phyloP scores from a whole-genome alignment of 2,113 vertebrate species.

The Syrrhaptes paradoxus region DNA sequence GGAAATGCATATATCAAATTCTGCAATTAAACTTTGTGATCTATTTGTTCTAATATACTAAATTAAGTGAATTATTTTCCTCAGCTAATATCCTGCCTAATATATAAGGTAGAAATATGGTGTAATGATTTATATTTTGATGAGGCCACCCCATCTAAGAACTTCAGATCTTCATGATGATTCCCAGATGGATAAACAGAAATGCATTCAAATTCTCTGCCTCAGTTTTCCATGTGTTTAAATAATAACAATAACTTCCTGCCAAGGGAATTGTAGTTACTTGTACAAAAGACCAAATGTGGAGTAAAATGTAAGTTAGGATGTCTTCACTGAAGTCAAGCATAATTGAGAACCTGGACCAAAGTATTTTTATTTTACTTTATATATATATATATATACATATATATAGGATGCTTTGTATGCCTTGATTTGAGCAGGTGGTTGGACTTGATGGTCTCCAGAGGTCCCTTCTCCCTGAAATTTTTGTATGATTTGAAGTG shows the following conservation, averaged over 20 bases:
- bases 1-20: slow-evolving; percentile 34
- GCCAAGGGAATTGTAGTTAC: neutral
- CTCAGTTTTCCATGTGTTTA: neutral
- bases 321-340: neutral
- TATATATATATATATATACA: neutral
- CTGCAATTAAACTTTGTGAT: slow-evolving; percentile 57
- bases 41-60: slow-evolving; percentile 40
- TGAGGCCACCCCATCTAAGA: neutral
- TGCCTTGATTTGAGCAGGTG: neutral
- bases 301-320: neutral
- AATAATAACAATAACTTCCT: neutral
- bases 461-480: neutral
- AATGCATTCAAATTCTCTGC: neutral
- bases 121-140: neutral
- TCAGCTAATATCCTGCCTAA: neutral
- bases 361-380: neutral
- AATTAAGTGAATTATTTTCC: slow-evolving; percentile 36
- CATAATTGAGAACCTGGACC: neutral
- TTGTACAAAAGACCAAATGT: neutral
- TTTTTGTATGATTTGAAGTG: neutral
- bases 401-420: neutral
- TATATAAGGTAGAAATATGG: neutral
- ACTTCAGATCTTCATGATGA: neutral
- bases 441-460: neutral
- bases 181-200: neutral